A percentile compares a stretch with the other conserved stretches of the same genome.
Evolutionary conservation across 2,113 vertebrate genomes (phyloP).

Genomic region (Dasyurus viverrinus): DNA sequence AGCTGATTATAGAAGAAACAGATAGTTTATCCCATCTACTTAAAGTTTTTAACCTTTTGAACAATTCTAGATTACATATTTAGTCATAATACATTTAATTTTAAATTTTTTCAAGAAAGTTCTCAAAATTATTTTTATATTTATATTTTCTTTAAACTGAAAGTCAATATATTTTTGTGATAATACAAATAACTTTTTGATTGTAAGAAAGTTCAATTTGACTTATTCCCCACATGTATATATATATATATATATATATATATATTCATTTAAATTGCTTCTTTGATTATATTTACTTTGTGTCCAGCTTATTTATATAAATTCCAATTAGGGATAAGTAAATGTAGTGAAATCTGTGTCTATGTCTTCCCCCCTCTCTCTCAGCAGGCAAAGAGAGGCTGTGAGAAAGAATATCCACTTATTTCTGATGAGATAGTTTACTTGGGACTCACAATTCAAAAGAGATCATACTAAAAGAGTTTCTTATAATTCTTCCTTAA

Average conservation of each 20-base stretch:
- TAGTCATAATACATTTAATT: constrained; percentile 9
- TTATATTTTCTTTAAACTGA: background rate
- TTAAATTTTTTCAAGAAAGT: background rate
- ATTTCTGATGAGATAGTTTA: too few species aligned
- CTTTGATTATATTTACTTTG: constrained; percentile 26
- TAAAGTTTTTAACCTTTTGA: constrained; percentile 58
- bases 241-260: too few species aligned
- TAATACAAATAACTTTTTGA: background rate
- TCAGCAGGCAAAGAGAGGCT: too few species aligned
- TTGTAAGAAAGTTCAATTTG: background rate
- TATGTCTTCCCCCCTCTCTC: background rate
- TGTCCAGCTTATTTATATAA: background rate
- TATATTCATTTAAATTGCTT: background rate
- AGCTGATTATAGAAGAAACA: constrained; percentile 70
- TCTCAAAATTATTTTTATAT: background rate
- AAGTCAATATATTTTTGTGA: background rate
- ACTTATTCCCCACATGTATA: too few species aligned
- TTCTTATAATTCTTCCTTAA: too few species aligned
- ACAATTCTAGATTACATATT: constrained; percentile 10
- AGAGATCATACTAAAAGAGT: background rate
- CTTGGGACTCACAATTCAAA: background rate
- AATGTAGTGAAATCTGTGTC: background rate
- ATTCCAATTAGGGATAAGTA: background rate
- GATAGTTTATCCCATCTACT: constrained; percentile 61
- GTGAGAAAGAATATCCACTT: too few species aligned